phyloP scores from a whole-genome alignment of 2,888 invertebrate genomes.

The Trichopria drosophilae region DNA sequence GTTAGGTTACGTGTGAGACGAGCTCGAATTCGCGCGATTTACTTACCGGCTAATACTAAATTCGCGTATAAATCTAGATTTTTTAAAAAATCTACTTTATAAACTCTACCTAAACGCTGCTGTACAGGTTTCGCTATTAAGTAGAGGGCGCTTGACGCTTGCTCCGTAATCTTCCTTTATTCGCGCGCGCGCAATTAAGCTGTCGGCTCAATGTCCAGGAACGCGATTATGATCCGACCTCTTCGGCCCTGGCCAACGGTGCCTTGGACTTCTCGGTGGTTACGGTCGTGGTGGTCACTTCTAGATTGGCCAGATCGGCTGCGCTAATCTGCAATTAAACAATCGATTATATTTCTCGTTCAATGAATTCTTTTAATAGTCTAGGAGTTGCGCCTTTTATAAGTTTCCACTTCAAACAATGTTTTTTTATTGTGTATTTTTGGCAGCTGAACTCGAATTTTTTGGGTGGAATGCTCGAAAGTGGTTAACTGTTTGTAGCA shows the following conservation, averaged over 20 bases:
- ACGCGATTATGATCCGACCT: constrained; percentile 51
- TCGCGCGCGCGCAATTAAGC: too few species aligned
- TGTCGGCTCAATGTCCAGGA: constrained; percentile 37
- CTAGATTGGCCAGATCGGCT: constrained; percentile 54
- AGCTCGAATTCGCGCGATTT: too few species aligned
- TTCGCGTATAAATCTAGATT: constrained; percentile 51
- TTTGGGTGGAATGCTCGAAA: too few species aligned
- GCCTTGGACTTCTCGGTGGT: constrained; percentile 56
- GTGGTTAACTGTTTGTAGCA: too few species aligned
- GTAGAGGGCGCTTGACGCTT: constrained; percentile 9
- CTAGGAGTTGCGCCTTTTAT: too few species aligned
- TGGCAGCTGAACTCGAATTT: too few species aligned
- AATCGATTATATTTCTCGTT: constrained; percentile 2
- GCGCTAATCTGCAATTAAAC: constrained; percentile 52
- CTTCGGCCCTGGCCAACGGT: constrained; percentile 54
- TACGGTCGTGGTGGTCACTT: constrained; percentile 53
- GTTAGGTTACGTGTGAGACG: too few species aligned
- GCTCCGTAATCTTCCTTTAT: too few species aligned
- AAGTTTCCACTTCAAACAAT: too few species aligned
- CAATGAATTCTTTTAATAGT: too few species aligned
- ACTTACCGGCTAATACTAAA: constrained; percentile 35
- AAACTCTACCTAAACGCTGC: constrained; percentile 47
- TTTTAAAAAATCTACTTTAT: constrained; percentile 48
- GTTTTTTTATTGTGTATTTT: too few species aligned
- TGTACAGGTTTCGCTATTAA: constrained; percentile 42